Conservation (phyloP, 2,113 vertebrate genomes). For the Condylura cristata region DNA sequence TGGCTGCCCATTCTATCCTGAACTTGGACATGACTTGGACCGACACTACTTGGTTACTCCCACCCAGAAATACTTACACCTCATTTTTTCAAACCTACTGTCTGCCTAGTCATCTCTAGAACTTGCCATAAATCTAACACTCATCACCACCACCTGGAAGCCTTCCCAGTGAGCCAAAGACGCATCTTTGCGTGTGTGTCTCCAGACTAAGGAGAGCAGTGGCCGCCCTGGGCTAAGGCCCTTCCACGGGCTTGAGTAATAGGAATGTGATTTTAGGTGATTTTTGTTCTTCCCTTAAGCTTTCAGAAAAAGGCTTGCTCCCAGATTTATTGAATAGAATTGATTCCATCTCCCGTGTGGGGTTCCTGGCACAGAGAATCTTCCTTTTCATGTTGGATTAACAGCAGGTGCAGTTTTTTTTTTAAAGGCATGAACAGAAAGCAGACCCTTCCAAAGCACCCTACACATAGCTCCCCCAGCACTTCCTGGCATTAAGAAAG, state of each 20-base stretch:
- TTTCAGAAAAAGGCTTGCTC: neutral
- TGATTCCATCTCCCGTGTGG: slow-evolving; percentile 18
- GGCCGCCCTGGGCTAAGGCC: no score
- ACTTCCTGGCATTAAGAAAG: neutral
- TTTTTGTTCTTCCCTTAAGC: neutral
- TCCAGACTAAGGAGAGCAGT: no score
- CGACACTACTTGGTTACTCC: neutral
- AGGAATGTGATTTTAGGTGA: neutral
- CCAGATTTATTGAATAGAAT: slow-evolving; percentile 40
- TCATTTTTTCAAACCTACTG: neutral
- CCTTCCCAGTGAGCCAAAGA: neutral
- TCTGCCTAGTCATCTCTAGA: neutral
- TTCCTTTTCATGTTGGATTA: slow-evolving; percentile 35
- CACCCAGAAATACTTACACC: neutral
- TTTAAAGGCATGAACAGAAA: neutral
- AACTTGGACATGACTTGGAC: neutral
- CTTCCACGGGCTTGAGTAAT: neutral
- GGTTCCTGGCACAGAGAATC: slow-evolving; percentile 15
- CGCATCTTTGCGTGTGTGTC: neutral
- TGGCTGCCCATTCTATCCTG: neutral
- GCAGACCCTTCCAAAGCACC: neutral
- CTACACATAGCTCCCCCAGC: neutral
- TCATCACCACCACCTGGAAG: neutral
- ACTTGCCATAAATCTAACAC: neutral
- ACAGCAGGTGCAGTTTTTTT: neutral